Evolutionary conservation across 1,140 invertebrate species (phyloP).

Genomic region (Leucophenga varia): DNA sequence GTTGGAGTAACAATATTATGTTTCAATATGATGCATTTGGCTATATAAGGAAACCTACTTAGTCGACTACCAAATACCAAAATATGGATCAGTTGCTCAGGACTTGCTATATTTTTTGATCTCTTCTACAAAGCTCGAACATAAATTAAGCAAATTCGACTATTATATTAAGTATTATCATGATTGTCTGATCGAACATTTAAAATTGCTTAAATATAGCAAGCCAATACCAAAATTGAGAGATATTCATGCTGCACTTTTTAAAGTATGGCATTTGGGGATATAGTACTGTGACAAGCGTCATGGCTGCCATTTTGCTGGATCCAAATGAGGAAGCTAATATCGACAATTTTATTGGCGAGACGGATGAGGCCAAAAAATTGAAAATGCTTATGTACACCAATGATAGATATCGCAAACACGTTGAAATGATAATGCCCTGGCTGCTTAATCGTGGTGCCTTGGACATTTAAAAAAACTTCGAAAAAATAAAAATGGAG

Average conservation of each 20-base stretch:
- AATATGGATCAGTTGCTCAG: constrained; percentile 32
- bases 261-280: constrained; percentile 36
- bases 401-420: constrained; percentile 37
- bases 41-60: constrained; percentile 47
- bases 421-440: constrained; percentile 32
- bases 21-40: constrained; percentile 60
- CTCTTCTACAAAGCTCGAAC: constrained; percentile 37
- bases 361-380: constrained; percentile 22
- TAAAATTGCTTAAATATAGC: constrained; percentile 34
- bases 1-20: constrained; percentile 61
- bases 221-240: constrained; percentile 29
- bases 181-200: constrained; percentile 27
- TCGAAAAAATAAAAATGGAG: no score
- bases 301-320: constrained; percentile 39
- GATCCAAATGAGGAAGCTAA: constrained; percentile 37
- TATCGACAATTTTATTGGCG: constrained; percentile 33
- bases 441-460: constrained; percentile 42
- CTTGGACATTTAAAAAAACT: constrained; percentile 24
- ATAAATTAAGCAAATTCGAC: constrained; percentile 43
- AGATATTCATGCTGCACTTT: constrained; percentile 29
- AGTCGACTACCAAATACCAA: constrained; percentile 39
- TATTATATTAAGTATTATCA: constrained; percentile 43
- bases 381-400: constrained; percentile 36
- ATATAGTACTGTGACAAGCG: constrained; percentile 26
- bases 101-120: constrained; percentile 40